These are phyloP conservation scores for Etheostoma spectabile DNA, from an alignment of 2,113 vertebrate genomes.

Conservation along the genomic window DNA sequence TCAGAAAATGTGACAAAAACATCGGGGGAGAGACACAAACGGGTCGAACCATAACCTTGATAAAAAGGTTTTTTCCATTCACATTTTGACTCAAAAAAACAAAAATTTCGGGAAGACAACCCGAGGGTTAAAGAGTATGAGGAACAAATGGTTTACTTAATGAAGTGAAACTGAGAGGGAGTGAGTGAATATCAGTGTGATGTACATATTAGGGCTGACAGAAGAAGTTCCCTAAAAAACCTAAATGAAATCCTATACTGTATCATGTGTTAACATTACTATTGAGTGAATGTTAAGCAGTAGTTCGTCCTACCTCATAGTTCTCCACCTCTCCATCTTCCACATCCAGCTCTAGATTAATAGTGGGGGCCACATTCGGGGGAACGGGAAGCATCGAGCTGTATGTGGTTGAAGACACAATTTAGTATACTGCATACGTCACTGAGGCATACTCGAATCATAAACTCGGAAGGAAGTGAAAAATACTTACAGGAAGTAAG, in stretches of 20 bases:
- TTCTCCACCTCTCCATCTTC: constrained; percentile 99
- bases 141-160: not conserved
- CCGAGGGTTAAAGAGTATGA: not conserved
- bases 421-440: not conserved
- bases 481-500: constrained; percentile 94
- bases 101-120: too few species aligned
- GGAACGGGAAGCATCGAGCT: constrained; percentile 98
- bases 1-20: too few species aligned
- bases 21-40: too few species aligned
- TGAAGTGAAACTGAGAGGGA: not conserved
- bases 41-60: too few species aligned
- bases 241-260: not conserved
- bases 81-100: too few species aligned
- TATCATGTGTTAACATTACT: not conserved
- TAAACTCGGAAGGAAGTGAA: not conserved
- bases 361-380: constrained; percentile 93
- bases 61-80: too few species aligned
- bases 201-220: not conserved
- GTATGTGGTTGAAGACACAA: not conserved
- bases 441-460: not conserved
- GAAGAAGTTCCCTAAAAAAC: not conserved
- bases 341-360: constrained; percentile 97
- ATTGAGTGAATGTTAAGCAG: not conserved
- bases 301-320: constrained; percentile 89
- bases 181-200: not conserved